phyloP scores from a whole-genome alignment of 2,113 vertebrate genomes.

The Gnathonemus echidnorhynchus region DNA sequence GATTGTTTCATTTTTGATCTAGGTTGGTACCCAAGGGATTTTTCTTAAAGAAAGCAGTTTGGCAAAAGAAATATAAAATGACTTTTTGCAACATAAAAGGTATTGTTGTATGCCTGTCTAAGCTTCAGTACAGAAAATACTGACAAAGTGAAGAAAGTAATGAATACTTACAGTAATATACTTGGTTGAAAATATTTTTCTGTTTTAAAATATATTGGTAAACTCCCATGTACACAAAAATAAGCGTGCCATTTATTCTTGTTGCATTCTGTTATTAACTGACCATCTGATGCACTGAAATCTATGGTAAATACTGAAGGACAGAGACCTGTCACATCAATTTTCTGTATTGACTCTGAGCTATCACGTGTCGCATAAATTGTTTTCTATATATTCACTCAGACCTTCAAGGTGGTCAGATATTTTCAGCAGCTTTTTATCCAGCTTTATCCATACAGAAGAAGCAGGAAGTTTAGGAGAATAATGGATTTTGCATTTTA shows the following conservation, averaged over 20 bases:
- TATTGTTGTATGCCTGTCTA: background rate
- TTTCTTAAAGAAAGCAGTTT: background rate
- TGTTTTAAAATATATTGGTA: background rate
- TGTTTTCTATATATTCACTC: background rate
- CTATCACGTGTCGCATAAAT: background rate
- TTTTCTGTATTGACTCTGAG: background rate
- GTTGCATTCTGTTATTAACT: background rate
- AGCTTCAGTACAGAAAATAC: background rate
- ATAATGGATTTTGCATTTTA: background rate
- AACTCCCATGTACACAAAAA: background rate
- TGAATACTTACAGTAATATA: background rate
- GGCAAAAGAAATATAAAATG: background rate
- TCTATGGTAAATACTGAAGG: background rate
- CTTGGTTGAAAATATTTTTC: background rate
- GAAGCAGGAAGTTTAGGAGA: background rate
- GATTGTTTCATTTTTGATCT: background rate
- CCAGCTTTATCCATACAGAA: background rate
- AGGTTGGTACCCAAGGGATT: background rate
- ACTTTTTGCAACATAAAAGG: background rate
- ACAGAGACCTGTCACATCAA: background rate
- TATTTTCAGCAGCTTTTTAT: background rate
- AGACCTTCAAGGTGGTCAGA: background rate
- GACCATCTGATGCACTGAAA: background rate
- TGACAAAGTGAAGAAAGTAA: background rate
- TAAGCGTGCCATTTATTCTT: background rate